These are phyloP conservation scores for Brachionus rubens DNA, from an alignment of 1,140 invertebrate species.

Conservation along the genomic window DNA sequence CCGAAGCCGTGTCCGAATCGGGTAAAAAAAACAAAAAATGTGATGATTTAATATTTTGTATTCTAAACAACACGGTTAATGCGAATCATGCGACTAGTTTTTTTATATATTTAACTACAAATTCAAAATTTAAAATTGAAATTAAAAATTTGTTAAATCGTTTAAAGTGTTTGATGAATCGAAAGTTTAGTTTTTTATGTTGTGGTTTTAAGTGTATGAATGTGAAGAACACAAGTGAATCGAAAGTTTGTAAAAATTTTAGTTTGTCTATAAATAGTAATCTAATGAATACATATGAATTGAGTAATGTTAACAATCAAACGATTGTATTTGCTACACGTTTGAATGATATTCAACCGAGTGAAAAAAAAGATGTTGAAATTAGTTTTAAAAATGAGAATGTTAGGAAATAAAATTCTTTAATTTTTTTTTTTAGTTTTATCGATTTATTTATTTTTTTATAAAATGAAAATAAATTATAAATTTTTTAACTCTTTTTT, in stretches of 20 bases:
- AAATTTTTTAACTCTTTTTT: too few species aligned
- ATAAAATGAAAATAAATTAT: too few species aligned
- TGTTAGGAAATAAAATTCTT: too few species aligned
- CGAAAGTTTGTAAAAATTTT: neutral
- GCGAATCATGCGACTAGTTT: conserved; percentile 45
- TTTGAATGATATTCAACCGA: too few species aligned
- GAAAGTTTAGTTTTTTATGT: conserved; percentile 17
- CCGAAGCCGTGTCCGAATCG: neutral
- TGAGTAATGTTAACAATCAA: neutral
- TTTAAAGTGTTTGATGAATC: neutral
- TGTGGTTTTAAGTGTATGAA: neutral
- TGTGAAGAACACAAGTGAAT: neutral
- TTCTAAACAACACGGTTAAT: conserved; percentile 37
- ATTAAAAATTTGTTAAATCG: conserved; percentile 4
- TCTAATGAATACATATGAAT: conserved; percentile 5
- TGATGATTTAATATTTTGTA: conserved; percentile 42
- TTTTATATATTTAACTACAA: conserved; percentile 44
- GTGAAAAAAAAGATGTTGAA: too few species aligned
- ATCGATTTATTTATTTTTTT: too few species aligned
- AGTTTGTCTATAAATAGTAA: neutral
- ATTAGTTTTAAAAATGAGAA: too few species aligned
- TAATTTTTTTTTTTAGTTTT: too few species aligned
- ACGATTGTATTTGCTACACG: too few species aligned
- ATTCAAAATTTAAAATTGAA: conserved; percentile 45
- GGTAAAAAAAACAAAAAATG: neutral